Conservation (phyloP, 1,140 invertebrate species). For the Bombus pascuorum region DNA sequence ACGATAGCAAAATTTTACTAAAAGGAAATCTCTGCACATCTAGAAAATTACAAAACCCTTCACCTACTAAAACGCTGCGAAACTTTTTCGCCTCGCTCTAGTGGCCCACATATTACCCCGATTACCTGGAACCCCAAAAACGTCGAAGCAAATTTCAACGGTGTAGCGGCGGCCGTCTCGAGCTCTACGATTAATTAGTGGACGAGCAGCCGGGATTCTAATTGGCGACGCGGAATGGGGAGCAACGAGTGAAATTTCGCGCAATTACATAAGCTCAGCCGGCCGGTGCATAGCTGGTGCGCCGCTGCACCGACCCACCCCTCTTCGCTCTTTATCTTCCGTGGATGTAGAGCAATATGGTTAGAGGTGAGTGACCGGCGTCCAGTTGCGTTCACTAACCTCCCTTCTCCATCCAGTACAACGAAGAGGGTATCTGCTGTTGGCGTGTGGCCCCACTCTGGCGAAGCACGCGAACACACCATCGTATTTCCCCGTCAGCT, state of each 20-base stretch:
- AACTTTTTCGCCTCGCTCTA: background rate
- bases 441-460: conserved; percentile 27
- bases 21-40: no score
- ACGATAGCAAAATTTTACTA: no score
- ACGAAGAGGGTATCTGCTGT: conserved; percentile 14
- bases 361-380: conserved; percentile 82
- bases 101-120: background rate
- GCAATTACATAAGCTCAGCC: conserved; percentile 59
- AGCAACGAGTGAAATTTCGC: conserved; percentile 59
- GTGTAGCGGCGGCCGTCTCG: background rate
- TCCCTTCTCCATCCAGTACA: conserved; percentile 56
- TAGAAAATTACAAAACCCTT: background rate
- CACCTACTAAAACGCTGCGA: background rate
- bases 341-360: conserved; percentile 81
- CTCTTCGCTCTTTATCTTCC: conserved; percentile 72
- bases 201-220: background rate
- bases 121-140: background rate
- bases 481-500: background rate
- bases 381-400: conserved; percentile 82
- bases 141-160: background rate
- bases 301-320: conserved; percentile 47
- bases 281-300: conserved; percentile 57
- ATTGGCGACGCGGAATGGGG: conserved; percentile 8
- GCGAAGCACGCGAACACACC: conserved; percentile 9
- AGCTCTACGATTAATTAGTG: conserved; percentile 15